Evolutionary conservation across 1,140 invertebrate genomes (phyloP), one percentile per base, ranked within the genome.

Genomic region (Calephelis nemesis): DNA sequence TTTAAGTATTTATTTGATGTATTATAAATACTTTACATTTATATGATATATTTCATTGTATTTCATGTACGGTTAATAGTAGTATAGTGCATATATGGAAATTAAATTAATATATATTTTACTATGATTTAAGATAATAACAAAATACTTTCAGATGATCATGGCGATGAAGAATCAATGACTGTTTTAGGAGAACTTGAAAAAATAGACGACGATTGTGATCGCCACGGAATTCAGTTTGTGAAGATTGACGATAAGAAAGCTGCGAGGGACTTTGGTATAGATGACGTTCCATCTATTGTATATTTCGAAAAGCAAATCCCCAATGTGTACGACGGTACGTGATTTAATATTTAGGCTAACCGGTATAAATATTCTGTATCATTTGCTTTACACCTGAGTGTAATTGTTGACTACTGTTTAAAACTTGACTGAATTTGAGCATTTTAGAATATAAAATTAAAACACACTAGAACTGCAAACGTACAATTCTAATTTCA

Each of bases 271-370:
- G 96, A 97, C 76, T 98, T 96, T 87, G 97, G 97, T 74, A 97
- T 98, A 74, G 96, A 98, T 81, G 93, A 95, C 67, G 87, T 97
- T 45, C 97, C 97, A 52, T 93, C 96, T 60, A 95, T 98, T 68
- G 97, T 98, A 66, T 98, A 98, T 89, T 98, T 98, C 88, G 97
- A 98, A 89, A 97, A 97, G 83, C 95, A 97, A 86, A 96, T 98
- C 86, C 97, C 97, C 68, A 98, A 97, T 91, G 93, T 98, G 77
- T 98, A 98, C 86, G 97, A 98, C 85, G 97, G 96, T 95, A 90
- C 83, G 68, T 12, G 62, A 66, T 69, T 63, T 54, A 40, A 45
- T 45, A 4, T 42, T 62, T n/a, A 54, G 30, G 50, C 9, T 69
- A 11, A 70, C 47, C 30, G 30, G 30, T 30, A 30, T 30, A 30